These are phyloP conservation scores for Melipona bicolor DNA, from an alignment of 2,888 invertebrate genomes.

Conservation along the genomic window DNA sequence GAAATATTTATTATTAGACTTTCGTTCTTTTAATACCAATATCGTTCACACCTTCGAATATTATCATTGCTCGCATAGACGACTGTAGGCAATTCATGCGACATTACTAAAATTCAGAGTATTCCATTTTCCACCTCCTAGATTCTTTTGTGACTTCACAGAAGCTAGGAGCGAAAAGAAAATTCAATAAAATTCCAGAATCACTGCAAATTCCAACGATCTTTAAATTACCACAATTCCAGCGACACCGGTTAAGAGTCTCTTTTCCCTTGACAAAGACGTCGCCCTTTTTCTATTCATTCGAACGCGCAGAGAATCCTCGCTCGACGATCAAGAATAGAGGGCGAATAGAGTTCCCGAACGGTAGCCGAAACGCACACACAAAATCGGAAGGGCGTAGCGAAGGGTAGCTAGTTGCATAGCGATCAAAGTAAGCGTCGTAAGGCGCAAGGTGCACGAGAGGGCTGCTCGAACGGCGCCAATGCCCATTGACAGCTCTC, in stretches of 20 bases:
- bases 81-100: no score
- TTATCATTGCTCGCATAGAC: no score
- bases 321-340: background rate
- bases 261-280: background rate
- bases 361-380: background rate
- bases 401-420: background rate
- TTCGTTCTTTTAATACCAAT: no score
- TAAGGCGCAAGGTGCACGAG: constrained; percentile 12
- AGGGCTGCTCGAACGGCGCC: constrained; percentile 41
- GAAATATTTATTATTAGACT: no score
- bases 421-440: constrained; percentile 19
- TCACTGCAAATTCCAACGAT: no score
- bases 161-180: no score
- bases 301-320: background rate
- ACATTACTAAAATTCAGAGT: no score
- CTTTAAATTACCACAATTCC: background rate
- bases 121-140: no score
- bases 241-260: background rate
- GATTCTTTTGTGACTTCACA: no score
- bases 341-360: background rate
- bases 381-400: constrained; percentile 25
- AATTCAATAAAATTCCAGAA: no score
- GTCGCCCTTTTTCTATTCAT: background rate
- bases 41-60: no score
- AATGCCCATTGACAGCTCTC: constrained; percentile 50